Percentiles rank a stretch among this genome's conserved stretches.
phyloP scores from a whole-genome alignment of 1,140 invertebrate species.

The Diachasma alloeum region DNA sequence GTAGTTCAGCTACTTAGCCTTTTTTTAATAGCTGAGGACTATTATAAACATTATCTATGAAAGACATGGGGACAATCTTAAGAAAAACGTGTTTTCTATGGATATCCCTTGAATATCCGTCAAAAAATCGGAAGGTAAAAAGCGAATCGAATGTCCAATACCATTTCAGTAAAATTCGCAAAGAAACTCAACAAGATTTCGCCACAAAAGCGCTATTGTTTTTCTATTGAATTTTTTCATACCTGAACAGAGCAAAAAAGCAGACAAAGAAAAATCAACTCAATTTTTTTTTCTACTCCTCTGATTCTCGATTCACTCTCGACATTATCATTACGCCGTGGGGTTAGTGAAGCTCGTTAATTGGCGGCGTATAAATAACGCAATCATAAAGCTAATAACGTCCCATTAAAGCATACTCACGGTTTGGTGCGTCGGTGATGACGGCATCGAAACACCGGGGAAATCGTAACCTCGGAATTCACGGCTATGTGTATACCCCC shows the following conservation, averaged over 20 bases:
- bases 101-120: too few species aligned
- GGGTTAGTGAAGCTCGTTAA: conserved; percentile 35
- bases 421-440: conserved; percentile 1
- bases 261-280: background rate
- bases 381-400: conserved; percentile 50
- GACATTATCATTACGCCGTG: conserved; percentile 41
- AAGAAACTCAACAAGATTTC: too few species aligned
- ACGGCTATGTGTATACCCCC: conserved; percentile 35
- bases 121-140: too few species aligned
- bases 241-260: background rate
- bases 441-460: background rate
- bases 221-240: too few species aligned
- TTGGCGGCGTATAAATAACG: conserved; percentile 44
- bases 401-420: conserved; percentile 40
- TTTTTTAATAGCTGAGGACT: too few species aligned
- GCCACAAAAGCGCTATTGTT: too few species aligned
- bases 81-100: too few species aligned
- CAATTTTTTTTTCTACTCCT: background rate
- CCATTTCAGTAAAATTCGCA: too few species aligned
- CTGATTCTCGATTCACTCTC: background rate
- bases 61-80: too few species aligned
- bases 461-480: conserved; percentile 35
- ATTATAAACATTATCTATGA: too few species aligned
- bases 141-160: too few species aligned
- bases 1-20: too few species aligned